phyloP scores from a whole-genome alignment of 2,113 vertebrate genomes.

The Pardalotus punctatus region DNA sequence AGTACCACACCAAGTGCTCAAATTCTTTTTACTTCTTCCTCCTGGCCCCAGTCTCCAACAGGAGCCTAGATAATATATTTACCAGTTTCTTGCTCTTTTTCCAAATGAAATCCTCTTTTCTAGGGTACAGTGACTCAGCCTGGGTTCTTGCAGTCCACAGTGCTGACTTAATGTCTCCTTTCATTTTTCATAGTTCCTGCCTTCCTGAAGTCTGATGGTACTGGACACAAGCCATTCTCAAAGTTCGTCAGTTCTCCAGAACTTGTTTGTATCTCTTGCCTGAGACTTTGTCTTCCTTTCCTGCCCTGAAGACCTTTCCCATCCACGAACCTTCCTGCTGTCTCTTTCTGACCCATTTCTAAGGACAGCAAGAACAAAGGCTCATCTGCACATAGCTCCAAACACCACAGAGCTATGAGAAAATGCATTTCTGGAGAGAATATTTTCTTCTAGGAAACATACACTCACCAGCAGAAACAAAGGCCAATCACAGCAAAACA shows the following conservation, averaged over 20 bases:
- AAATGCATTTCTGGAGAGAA: background rate
- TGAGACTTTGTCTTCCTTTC: background rate
- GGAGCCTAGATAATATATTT: background rate
- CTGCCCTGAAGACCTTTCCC: background rate
- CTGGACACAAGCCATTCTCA: conserved; percentile 44
- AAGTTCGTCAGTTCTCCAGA: background rate
- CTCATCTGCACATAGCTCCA: background rate
- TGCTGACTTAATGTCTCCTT: conserved; percentile 55
- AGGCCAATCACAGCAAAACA: background rate
- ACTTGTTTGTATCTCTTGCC: rapidly evolving
- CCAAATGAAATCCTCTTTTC: background rate
- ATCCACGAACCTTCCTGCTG: background rate
- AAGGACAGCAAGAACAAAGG: background rate
- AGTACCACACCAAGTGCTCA: background rate
- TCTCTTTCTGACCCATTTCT: background rate
- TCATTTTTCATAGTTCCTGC: conserved; percentile 36
- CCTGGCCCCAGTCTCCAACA: background rate
- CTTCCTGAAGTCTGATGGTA: background rate
- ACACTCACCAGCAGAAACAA: background rate
- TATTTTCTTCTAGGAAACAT: background rate
- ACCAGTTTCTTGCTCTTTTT: background rate
- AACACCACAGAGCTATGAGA: background rate
- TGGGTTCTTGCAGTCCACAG: background rate
- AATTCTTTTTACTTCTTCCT: background rate
- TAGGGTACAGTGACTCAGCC: conserved; percentile 46